A percentile compares a stretch with the other conserved stretches of the same genome.
phyloP scores from a whole-genome alignment of 2,797 vertebrate species.

The Tenualosa thibaudeaui region DNA sequence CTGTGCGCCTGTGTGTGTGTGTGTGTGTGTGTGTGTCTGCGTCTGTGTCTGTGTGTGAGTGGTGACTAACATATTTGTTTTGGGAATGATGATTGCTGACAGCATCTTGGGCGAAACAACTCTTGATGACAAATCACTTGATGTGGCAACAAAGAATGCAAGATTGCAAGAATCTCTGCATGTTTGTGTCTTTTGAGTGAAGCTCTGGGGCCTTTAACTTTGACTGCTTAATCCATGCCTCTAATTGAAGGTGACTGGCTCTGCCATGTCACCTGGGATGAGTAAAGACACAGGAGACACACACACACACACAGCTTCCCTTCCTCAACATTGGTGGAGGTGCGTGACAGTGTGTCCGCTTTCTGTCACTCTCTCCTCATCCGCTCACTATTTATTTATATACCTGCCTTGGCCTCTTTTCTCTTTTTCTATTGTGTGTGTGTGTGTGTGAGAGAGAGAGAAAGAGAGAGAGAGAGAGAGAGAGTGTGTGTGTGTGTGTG shows the following conservation, averaged over 20 bases:
- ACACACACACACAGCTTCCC: background rate
- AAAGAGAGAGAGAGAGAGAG: background rate
- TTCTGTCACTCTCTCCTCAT: background rate
- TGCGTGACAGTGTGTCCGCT: background rate
- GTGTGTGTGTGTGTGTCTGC: too few species aligned
- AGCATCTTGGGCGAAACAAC: too few species aligned
- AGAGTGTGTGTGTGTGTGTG: background rate
- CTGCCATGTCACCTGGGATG: background rate
- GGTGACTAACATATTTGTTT: too few species aligned
- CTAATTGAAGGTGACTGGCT: background rate
- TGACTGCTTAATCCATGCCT: background rate
- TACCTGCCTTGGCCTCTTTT: constrained; percentile 5
- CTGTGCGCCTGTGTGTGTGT: too few species aligned
- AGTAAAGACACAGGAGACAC: background rate
- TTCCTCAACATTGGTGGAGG: background rate
- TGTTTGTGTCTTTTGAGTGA: background rate
- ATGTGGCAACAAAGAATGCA: too few species aligned
- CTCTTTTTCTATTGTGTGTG: background rate
- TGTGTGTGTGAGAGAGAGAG: background rate
- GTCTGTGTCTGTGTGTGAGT: too few species aligned
- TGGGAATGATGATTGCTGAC: too few species aligned
- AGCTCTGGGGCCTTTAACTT: background rate
- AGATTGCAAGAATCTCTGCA: background rate
- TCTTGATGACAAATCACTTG: too few species aligned
- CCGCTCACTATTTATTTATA: background rate